Evolutionary conservation across 1,140 invertebrate genomes (phyloP).

Genomic region (Ostrea edulis): DNA sequence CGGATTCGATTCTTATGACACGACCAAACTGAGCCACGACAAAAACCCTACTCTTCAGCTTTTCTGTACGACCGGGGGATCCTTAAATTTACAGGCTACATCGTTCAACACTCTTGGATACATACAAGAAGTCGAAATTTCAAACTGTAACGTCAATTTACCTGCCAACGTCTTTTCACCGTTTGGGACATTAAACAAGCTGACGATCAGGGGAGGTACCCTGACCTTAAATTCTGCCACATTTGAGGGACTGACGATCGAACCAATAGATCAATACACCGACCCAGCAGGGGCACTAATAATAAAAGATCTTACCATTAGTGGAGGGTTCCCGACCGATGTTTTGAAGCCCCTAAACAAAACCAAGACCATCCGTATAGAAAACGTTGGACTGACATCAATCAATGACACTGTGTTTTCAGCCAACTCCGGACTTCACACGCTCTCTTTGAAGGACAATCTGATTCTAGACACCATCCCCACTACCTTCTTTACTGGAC

Average conservation of each 20-base stretch:
- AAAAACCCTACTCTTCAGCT: slow-evolving; percentile 34
- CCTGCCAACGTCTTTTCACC: slow-evolving; percentile 44
- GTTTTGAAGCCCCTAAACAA: slow-evolving; percentile 34
- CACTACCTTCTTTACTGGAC: slow-evolving; percentile 31
- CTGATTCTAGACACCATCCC: slow-evolving; percentile 38
- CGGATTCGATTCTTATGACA: slow-evolving; percentile 31
- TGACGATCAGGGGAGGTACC: slow-evolving; percentile 46
- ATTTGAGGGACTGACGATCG: slow-evolving; percentile 43
- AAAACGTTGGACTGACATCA: slow-evolving; percentile 43
- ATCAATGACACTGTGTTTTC: slow-evolving; percentile 29
- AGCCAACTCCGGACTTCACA: background rate
- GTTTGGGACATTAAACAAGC: slow-evolving; percentile 31
- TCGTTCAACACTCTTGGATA: slow-evolving; percentile 40
- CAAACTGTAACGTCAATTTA: slow-evolving; percentile 34
- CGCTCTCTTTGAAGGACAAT: slow-evolving; percentile 45
- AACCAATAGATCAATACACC: background rate
- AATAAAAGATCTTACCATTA: slow-evolving; percentile 40
- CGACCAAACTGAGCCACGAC: slow-evolving; percentile 17
- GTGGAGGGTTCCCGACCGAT: slow-evolving; percentile 18
- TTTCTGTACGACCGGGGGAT: slow-evolving; percentile 13
- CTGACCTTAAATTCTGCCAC: slow-evolving; percentile 42
- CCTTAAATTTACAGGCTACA: slow-evolving; percentile 12
- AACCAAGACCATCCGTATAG: slow-evolving; percentile 30
- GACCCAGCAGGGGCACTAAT: slow-evolving; percentile 37
- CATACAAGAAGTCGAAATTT: slow-evolving; percentile 43